Evolutionary conservation across 2,888 invertebrate species (phyloP).

Genomic region (Dicranocentrus wangi): DNA sequence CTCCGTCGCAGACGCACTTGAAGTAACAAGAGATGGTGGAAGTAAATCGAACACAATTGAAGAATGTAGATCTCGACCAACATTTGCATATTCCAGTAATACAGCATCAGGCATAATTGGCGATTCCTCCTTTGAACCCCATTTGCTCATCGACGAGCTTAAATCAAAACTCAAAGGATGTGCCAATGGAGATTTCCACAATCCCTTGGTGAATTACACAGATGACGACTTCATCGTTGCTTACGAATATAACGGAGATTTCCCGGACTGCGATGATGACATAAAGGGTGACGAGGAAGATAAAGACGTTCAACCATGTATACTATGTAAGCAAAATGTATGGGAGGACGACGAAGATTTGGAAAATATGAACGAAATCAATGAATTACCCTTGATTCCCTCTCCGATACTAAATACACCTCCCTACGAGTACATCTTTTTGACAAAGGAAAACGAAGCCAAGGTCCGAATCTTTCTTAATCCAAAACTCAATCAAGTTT

Average conservation of each 20-base stretch:
- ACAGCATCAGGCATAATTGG: neutral
- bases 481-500: conserved; percentile 51
- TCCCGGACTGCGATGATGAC: conserved; percentile 47
- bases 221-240: conserved; percentile 31
- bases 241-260: conserved; percentile 32
- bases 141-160: conserved; percentile 8
- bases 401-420: conserved; percentile 67
- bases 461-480: conserved; percentile 63
- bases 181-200: neutral
- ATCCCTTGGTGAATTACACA: neutral
- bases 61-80: neutral
- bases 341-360: conserved; percentile 8
- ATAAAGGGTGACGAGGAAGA: neutral
- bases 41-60: too few relatives aligned
- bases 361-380: neutral
- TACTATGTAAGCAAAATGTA: neutral
- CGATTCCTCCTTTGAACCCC: neutral
- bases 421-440: conserved; percentile 66
- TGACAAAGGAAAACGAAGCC: conserved; percentile 58
- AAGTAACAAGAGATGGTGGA: too few relatives aligned
- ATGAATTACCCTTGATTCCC: conserved; percentile 53
- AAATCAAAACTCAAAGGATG: neutral
- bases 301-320: neutral
- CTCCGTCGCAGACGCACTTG: neutral
- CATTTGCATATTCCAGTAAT: neutral